Base-by-base conservation (phyloP, 2,797 vertebrate species). In the Centroberyx gerrardi region DNA sequence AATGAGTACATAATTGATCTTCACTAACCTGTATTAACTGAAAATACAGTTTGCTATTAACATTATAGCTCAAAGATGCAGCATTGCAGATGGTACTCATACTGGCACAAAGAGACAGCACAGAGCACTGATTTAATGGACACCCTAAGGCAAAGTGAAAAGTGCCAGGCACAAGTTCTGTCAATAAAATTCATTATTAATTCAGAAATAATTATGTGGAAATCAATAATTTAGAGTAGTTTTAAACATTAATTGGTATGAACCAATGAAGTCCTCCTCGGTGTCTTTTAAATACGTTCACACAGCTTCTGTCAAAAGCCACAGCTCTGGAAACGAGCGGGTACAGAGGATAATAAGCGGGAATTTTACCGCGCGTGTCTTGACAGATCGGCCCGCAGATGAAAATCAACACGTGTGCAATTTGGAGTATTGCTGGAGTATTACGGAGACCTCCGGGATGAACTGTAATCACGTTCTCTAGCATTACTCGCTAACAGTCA, bases 171-270 rank as follows among this genome's bases (percentile, higher is more conserved):
- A 49, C 59, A 54, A 38, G 12, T 66, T 61, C 29, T 58, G 77
- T 81, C 88, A 78, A 88, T 88, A 76, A 33, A 59, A 72, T 10
- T 65, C 74, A 87, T 87, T 54, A 83, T 67, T 80, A 62, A 81
- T 84, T 85, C 80, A 87, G 76, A 65, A 36, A 66, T 72, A 59
- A 80, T 78, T 66, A 65, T 65, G 31, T 51, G 5, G 38, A 42
- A 10, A 75, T 88, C 78, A n/a, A 81, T 84, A 48, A 80, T 83
- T 83, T 52, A 54, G 58, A 67, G 49, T 18, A 5, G 33, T 76
- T 78, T 80, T 44, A 62, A 77, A 82, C 52, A 75, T 72, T 44
- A 33, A 86, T 70, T 55, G 77, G 18, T 27, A 9, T 40, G 12
- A 51, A 52, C 49, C 68, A 72, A 58, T 76, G 67, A 76, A 81